Conservation (phyloP, 2,113 vertebrate species). For the Hydrochoerus hydrochaeris region DNA sequence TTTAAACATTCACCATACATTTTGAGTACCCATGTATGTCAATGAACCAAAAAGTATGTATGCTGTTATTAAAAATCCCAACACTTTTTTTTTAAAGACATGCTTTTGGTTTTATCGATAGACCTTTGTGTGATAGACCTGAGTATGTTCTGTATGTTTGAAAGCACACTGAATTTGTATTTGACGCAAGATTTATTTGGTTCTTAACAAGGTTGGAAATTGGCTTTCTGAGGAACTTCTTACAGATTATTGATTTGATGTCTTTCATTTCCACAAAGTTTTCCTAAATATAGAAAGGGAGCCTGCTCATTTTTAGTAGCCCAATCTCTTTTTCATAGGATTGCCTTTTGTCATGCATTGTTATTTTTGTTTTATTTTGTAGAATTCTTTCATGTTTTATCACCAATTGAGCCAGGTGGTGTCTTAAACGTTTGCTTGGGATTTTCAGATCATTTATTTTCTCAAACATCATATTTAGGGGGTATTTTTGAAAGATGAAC, state of each 20-base stretch:
- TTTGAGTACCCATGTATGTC: background rate
- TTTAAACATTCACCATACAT: background rate
- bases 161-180: background rate
- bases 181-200: background rate
- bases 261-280: conserved; percentile 38
- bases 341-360: background rate
- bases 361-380: conserved; percentile 54
- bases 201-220: background rate
- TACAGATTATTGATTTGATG: conserved; percentile 42
- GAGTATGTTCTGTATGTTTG: background rate
- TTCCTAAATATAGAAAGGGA: background rate
- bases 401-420: conserved; percentile 64
- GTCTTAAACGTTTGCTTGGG: conserved; percentile 67
- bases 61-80: background rate
- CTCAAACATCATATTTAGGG: conserved; percentile 62
- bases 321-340: background rate
- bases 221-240: conserved; percentile 36
- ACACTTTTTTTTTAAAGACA: conserved; percentile 18
- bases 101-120: background rate
- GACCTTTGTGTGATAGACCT: background rate
- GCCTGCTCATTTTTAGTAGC: background rate
- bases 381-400: conserved; percentile 48
- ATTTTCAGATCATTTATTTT: conserved; percentile 71
- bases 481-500: conserved; percentile 23
- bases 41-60: background rate